Evolutionary conservation across 2,888 invertebrate genomes (phyloP).

Genomic region (Dryocosmus kuriphilus): DNA sequence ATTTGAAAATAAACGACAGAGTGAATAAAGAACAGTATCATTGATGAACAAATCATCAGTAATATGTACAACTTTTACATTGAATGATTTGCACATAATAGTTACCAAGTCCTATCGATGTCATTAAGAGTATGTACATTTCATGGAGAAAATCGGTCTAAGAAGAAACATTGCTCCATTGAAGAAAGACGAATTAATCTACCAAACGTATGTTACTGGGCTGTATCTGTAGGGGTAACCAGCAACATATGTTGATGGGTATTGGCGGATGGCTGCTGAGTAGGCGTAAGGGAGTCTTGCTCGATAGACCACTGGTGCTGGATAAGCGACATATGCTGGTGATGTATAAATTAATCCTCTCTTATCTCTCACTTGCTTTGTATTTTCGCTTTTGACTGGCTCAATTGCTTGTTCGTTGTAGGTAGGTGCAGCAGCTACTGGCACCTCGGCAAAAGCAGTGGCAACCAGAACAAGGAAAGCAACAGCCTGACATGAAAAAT

Average conservation of each 20-base stretch:
- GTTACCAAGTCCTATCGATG: neutral
- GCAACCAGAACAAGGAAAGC: conserved; percentile 67
- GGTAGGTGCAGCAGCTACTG: conserved; percentile 41
- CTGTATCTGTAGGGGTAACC: neutral
- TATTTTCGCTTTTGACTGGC: conserved; percentile 47
- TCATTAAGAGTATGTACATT: neutral
- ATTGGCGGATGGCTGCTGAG: conserved; percentile 49
- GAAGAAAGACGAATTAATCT: conserved; percentile 12
- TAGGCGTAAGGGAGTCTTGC: conserved; percentile 66
- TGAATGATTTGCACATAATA: neutral
- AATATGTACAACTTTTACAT: neutral
- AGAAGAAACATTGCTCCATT: neutral
- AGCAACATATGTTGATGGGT: conserved; percentile 37
- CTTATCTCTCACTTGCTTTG: conserved; percentile 63
- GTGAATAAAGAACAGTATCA: neutral
- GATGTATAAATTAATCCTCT: conserved; percentile 62
- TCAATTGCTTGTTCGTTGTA: conserved; percentile 52
- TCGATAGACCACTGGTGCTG: conserved; percentile 64
- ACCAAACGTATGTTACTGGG: neutral
- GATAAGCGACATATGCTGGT: conserved; percentile 57
- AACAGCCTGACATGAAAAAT: conserved; percentile 59
- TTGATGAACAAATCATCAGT: conserved; percentile 6
- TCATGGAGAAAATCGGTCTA: neutral
- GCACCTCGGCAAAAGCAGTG: conserved; percentile 60
- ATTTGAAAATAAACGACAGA: neutral